Conservation (phyloP, 2,888 invertebrate genomes). For the Chrysopilus asiliformis region DNA sequence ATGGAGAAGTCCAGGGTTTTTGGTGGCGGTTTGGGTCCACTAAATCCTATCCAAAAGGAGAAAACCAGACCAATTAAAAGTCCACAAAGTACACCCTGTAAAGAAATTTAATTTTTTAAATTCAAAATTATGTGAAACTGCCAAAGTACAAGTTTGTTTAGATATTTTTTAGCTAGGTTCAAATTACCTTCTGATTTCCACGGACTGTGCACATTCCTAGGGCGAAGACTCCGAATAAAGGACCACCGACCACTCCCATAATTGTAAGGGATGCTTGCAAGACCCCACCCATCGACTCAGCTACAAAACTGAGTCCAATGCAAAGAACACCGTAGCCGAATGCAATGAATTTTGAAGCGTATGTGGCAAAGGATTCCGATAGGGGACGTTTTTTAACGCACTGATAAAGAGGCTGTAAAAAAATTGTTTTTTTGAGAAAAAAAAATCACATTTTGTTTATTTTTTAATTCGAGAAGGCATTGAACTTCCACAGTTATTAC, state of each 20-base stretch:
- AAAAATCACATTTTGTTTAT: conserved; percentile 1
- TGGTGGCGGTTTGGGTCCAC: conserved; percentile 54
- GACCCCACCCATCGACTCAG: conserved; percentile 71
- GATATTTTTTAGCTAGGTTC: too few relatives aligned
- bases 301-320: conserved; percentile 68
- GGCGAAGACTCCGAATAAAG: conserved; percentile 71
- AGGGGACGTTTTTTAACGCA: conserved; percentile 29
- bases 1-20: conserved; percentile 43
- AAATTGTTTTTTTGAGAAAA: conserved; percentile 5
- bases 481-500: conserved; percentile 19
- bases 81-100: conserved; percentile 54
- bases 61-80: conserved; percentile 49
- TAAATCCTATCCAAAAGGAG: conserved; percentile 75
- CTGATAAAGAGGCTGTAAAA: conserved; percentile 32
- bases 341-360: conserved; percentile 54
- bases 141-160: too few relatives aligned
- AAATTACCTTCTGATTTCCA: conserved; percentile 54
- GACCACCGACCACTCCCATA: conserved; percentile 79
- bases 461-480: background rate
- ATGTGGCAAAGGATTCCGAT: conserved; percentile 34
- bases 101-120: too few relatives aligned
- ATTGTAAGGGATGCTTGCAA: conserved; percentile 76
- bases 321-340: conserved; percentile 60
- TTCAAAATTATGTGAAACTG: too few relatives aligned
- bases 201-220: conserved; percentile 69